Conservation (phyloP, 2,113 vertebrate genomes). For the Puma concolor region DNA sequence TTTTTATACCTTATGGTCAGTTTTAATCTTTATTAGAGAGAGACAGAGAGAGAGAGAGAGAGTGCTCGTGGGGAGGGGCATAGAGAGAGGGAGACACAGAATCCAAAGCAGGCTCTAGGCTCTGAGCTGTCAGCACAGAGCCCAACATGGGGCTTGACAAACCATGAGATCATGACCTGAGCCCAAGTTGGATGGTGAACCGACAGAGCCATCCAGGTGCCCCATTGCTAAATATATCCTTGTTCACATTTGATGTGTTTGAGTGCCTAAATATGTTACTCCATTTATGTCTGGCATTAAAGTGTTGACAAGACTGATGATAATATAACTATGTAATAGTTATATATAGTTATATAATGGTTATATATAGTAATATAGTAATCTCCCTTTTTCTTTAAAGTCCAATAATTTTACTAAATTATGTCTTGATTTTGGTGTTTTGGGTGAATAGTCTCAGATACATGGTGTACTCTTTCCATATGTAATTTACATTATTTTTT, state of each 20-base stretch:
- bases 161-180: too few species aligned
- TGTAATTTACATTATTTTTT: neutral
- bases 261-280: neutral
- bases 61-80: too few species aligned
- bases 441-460: neutral
- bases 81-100: too few species aligned
- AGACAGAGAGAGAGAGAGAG: too few species aligned
- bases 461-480: neutral
- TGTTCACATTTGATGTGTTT: neutral
- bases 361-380: too few species aligned
- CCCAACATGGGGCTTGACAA: too few species aligned
- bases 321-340: neutral
- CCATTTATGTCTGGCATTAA: neutral
- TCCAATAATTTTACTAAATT: conserved; percentile 31
- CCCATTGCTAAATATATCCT: neutral
- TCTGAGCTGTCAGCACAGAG: too few species aligned
- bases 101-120: too few species aligned
- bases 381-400: neutral
- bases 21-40: neutral
- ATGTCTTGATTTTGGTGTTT: neutral
- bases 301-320: neutral
- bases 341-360: too few species aligned
- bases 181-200: too few species aligned
- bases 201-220: too few species aligned
- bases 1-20: neutral